phyloP scores from a whole-genome alignment of 2,888 invertebrate genomes.

The Dendrolimus houi region DNA sequence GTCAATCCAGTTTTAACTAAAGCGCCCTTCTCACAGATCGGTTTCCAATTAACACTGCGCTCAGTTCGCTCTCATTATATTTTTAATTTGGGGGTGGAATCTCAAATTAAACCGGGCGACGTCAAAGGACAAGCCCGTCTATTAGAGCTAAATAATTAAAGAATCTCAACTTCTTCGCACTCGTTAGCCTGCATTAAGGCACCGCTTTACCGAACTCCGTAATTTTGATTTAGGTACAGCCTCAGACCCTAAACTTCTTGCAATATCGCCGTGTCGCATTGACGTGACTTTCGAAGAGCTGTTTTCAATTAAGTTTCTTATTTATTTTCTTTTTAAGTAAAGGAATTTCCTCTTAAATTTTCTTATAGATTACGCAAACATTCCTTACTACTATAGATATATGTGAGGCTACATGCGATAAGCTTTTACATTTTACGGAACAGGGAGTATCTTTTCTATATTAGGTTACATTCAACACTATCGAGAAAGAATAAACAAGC shows the following conservation, averaged over 20 bases:
- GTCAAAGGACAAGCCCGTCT: constrained; percentile 72
- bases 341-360: not conserved
- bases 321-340: not conserved
- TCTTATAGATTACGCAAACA: no score
- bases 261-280: constrained; percentile 18
- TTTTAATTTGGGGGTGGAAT: constrained; percentile 75
- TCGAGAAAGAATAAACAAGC: no score
- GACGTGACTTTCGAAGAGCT: constrained; percentile 20
- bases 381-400: no score
- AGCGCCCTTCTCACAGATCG: constrained; percentile 56
- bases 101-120: constrained; percentile 69
- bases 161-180: constrained; percentile 67
- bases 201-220: constrained; percentile 49
- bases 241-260: constrained; percentile 29
- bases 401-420: no score
- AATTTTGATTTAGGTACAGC: constrained; percentile 55
- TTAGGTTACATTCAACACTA: no score
- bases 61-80: constrained; percentile 72
- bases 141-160: constrained; percentile 76
- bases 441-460: no score
- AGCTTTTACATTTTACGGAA: no score
- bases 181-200: constrained; percentile 66
- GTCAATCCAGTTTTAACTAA: constrained; percentile 40
- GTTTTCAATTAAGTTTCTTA: constrained; percentile 16
- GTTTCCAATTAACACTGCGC: constrained; percentile 72